These are phyloP conservation scores for Coendou prehensilis DNA, from an alignment of 2,797 vertebrate genomes.

Conservation along the genomic window DNA sequence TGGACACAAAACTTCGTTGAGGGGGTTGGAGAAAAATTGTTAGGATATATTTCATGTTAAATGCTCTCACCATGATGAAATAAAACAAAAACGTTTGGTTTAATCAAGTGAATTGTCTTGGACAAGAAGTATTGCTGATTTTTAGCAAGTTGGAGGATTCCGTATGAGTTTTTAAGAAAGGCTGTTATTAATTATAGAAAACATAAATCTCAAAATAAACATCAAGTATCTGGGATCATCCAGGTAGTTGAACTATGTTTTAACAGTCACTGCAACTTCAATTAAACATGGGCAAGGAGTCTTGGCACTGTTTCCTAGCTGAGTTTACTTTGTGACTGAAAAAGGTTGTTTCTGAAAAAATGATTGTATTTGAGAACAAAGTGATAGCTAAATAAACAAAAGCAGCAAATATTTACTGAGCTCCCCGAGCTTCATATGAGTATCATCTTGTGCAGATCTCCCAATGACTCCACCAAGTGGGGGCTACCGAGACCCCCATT, in stretches of 20 bases:
- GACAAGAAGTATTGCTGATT: not conserved
- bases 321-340: constrained; percentile 64
- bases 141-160: constrained; percentile 8
- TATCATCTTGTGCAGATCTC: not conserved
- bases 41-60: not conserved
- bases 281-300: not conserved
- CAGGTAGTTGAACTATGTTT: constrained; percentile 57
- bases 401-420: constrained; percentile 37
- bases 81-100: constrained; percentile 40
- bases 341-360: constrained; percentile 65
- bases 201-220: constrained; percentile 74
- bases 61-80: not conserved
- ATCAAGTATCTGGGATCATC: constrained; percentile 44
- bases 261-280: constrained; percentile 33
- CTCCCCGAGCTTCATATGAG: not conserved
- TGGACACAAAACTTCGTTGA: not conserved
- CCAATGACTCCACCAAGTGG: not conserved
- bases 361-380: not conserved
- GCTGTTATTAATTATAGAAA: constrained; percentile 47
- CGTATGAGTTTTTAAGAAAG: not conserved
- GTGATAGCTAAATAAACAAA: constrained; percentile 42
- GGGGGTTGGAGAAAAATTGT: not conserved
- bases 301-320: constrained; percentile 29
- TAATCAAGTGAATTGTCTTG: constrained; percentile 22
- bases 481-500: not conserved